Evolutionary conservation across 2,797 vertebrate genomes (phyloP).

Genomic region (Anabacerthia variegaticeps): DNA sequence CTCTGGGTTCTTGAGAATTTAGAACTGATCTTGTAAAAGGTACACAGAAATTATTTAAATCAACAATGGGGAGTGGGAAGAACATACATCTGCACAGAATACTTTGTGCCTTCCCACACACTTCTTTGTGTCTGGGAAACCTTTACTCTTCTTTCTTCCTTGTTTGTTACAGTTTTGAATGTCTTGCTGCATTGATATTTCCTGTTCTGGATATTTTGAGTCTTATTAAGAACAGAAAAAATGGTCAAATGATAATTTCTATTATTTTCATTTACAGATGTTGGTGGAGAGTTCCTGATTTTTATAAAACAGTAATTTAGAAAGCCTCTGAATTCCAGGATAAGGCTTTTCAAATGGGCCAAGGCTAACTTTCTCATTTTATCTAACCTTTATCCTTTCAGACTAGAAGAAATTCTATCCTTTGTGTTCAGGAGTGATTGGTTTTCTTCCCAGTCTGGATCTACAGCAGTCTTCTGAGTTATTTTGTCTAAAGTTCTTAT

Average conservation of each 20-base stretch:
- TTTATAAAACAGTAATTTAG: not conserved
- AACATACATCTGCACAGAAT: not conserved
- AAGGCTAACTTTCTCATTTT: not conserved
- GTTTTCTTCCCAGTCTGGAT: not conserved
- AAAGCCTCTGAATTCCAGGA: not conserved
- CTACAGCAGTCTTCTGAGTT: not conserved
- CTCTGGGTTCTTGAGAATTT: not conserved
- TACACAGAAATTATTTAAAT: not conserved
- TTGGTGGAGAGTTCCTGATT: not conserved
- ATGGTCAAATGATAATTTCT: not conserved
- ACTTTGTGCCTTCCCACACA: not conserved
- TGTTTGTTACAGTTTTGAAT: not conserved
- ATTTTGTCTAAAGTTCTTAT: not conserved
- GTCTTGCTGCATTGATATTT: not conserved
- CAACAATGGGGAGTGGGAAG: not conserved
- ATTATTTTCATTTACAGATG: not conserved
- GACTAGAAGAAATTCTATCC: not conserved
- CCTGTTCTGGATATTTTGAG: not conserved
- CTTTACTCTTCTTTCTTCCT: not conserved
- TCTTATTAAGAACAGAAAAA: not conserved
- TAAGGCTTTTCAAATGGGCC: not conserved
- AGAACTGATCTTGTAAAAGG: not conserved
- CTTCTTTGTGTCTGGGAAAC: not conserved
- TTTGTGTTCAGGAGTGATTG: not conserved
- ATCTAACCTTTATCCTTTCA: slow-evolving; percentile 3